These are phyloP conservation scores for Carcinoscorpius rotundicauda DNA, from an alignment of 1,140 invertebrate species.

Conservation along the genomic window DNA sequence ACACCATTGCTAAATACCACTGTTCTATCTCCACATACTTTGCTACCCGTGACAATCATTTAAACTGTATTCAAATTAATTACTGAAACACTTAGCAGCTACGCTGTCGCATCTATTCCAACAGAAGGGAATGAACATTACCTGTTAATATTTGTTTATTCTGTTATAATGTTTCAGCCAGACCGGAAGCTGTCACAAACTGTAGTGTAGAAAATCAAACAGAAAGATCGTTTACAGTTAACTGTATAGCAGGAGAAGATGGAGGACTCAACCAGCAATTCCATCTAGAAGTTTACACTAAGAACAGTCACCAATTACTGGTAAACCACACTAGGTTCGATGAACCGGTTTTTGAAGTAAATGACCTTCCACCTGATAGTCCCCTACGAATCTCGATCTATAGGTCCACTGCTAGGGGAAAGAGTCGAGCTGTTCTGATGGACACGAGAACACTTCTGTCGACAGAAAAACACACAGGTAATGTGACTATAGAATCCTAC, in stretches of 20 bases:
- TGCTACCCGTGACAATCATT: too few species aligned
- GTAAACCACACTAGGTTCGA: constrained; percentile 18
- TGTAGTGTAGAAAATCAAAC: constrained; percentile 78
- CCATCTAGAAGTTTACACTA: constrained; percentile 59
- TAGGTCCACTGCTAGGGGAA: constrained; percentile 24
- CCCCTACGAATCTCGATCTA: constrained; percentile 20
- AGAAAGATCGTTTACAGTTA: constrained; percentile 58
- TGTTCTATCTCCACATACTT: too few species aligned
- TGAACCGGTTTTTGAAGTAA: constrained; percentile 21
- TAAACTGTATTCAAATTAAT: too few species aligned
- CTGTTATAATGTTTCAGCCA: too few species aligned
- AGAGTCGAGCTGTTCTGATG: constrained; percentile 15
- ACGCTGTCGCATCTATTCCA: too few species aligned
- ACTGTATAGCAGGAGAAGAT: constrained; percentile 59
- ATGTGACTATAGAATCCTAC: too few species aligned
- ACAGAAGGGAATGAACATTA: too few species aligned
- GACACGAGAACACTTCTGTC: background rate
- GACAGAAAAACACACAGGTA: too few species aligned
- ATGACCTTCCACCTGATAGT: constrained; percentile 18
- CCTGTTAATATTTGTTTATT: too few species aligned
- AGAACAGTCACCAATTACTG: constrained; percentile 16
- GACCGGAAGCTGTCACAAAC: constrained; percentile 60
- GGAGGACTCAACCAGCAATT: constrained; percentile 70
- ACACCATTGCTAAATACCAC: too few species aligned
- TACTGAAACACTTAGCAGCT: too few species aligned